Evolutionary conservation across 2,888 invertebrate genomes (phyloP).

Genomic region (Elegia similella): DNA sequence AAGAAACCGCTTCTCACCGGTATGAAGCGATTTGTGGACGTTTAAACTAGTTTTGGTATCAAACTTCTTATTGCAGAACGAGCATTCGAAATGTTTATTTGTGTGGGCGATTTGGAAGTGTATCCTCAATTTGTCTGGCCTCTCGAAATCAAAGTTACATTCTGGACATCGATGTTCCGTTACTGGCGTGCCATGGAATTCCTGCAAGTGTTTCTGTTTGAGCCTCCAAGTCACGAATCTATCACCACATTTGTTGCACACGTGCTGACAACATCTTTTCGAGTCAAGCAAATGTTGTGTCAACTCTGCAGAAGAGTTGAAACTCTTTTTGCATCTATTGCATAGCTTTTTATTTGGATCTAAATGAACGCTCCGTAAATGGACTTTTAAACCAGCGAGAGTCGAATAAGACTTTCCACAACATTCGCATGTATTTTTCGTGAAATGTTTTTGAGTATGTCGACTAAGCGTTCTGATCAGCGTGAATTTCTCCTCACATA

Average conservation of each 20-base stretch:
- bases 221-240: constrained; percentile 40
- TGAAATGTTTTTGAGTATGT: constrained; percentile 47
- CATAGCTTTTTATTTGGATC: constrained; percentile 33
- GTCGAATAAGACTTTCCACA: constrained; percentile 49
- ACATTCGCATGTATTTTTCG: constrained; percentile 44
- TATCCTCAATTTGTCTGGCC: constrained; percentile 31
- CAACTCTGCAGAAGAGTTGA: constrained; percentile 36
- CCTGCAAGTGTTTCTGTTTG: constrained; percentile 39
- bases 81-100: constrained; percentile 33
- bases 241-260: constrained; percentile 39
- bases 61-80: constrained; percentile 37
- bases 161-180: constrained; percentile 41
- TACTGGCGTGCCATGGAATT: constrained; percentile 35
- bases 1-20: constrained; percentile 34
- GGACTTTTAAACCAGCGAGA: constrained; percentile 34
- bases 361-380: constrained; percentile 36
- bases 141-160: constrained; percentile 38
- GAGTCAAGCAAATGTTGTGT: constrained; percentile 36
- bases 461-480: constrained; percentile 42
- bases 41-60: constrained; percentile 32
- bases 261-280: constrained; percentile 40
- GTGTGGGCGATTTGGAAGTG: constrained; percentile 46
- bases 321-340: constrained; percentile 41
- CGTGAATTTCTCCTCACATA: constrained; percentile 42
- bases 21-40: constrained; percentile 38